A percentile compares a stretch with the other conserved stretches of the same genome.
These are phyloP conservation scores for Baronia brevicornis DNA, from an alignment of 2,888 invertebrate species.

Conservation along the genomic window DNA sequence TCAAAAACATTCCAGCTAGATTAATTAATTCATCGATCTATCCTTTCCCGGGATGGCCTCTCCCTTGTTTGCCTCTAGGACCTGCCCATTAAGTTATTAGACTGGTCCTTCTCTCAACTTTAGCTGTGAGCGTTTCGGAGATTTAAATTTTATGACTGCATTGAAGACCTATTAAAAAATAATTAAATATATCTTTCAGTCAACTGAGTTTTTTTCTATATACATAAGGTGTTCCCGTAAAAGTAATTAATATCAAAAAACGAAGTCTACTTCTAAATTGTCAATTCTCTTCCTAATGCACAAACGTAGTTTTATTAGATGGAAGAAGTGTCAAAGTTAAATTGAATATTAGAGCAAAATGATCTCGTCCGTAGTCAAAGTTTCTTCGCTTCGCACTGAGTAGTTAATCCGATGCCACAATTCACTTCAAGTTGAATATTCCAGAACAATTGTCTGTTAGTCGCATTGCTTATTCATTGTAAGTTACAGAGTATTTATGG, in stretches of 20 bases:
- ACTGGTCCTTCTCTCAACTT: too few species aligned
- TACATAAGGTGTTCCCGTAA: too few species aligned
- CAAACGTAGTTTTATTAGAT: slow-evolving; percentile 63
- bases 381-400: slow-evolving; percentile 56
- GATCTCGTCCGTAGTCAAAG: slow-evolving; percentile 54
- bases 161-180: too few species aligned
- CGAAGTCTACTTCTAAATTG: slow-evolving; percentile 16
- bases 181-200: too few species aligned
- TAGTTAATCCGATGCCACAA: slow-evolving; percentile 71
- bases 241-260: slow-evolving; percentile 11
- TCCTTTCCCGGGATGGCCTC: too few species aligned
- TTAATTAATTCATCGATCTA: too few species aligned
- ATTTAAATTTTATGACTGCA: too few species aligned
- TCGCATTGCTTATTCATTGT: slow-evolving; percentile 56
- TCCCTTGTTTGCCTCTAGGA: too few species aligned
- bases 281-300: slow-evolving; percentile 34
- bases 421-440: slow-evolving; percentile 58
- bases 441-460: slow-evolving; percentile 55
- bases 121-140: too few species aligned
- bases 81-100: too few species aligned
- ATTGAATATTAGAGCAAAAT: slow-evolving; percentile 73
- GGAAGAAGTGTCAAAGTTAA: slow-evolving; percentile 73
- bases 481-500: slow-evolving; percentile 31
- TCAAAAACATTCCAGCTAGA: too few species aligned
- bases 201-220: too few species aligned